Conservation (phyloP, 2,113 vertebrate species). For the Polyodon spathula region DNA sequence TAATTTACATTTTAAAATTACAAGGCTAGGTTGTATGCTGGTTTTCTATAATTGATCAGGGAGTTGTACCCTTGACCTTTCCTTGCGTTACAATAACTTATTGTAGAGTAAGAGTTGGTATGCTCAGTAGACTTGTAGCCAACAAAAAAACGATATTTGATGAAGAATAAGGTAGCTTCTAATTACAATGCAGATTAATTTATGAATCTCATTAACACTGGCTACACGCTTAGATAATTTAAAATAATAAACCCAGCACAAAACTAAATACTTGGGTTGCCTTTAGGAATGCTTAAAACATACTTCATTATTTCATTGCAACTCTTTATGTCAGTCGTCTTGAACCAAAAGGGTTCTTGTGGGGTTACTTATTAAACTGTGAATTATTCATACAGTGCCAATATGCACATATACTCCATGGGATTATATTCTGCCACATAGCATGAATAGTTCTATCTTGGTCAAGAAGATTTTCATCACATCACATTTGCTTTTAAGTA, state of each 20-base stretch:
- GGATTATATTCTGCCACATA: conserved; percentile 7
- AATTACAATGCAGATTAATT: conserved; percentile 17
- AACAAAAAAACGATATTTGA: neutral
- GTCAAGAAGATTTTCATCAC: conserved; percentile 11
- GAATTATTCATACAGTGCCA: conserved; percentile 57
- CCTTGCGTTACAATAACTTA: neutral
- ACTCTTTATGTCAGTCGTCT: conserved; percentile 54
- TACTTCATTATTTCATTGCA: conserved; percentile 56
- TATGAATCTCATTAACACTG: conserved; percentile 20
- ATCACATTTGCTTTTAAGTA: conserved; percentile 18
- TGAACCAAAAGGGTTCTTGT: conserved; percentile 43
- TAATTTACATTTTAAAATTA: conserved; percentile 3
- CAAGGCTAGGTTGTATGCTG: neutral
- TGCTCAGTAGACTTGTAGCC: neutral
- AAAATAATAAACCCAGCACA: conserved; percentile 24
- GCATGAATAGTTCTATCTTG: conserved; percentile 10
- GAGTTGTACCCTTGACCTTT: neutral
- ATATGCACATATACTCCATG: conserved; percentile 18
- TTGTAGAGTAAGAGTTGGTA: neutral
- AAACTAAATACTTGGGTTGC: conserved; percentile 35
- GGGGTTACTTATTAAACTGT: conserved; percentile 42
- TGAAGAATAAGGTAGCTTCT: conserved; percentile 10
- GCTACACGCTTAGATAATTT: conserved; percentile 12
- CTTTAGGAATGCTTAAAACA: conserved; percentile 26
- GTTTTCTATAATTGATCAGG: conserved; percentile 1